These are phyloP conservation scores for Teleogryllus occipitalis DNA, from an alignment of 1,140 invertebrate species.

Conservation along the genomic window DNA sequence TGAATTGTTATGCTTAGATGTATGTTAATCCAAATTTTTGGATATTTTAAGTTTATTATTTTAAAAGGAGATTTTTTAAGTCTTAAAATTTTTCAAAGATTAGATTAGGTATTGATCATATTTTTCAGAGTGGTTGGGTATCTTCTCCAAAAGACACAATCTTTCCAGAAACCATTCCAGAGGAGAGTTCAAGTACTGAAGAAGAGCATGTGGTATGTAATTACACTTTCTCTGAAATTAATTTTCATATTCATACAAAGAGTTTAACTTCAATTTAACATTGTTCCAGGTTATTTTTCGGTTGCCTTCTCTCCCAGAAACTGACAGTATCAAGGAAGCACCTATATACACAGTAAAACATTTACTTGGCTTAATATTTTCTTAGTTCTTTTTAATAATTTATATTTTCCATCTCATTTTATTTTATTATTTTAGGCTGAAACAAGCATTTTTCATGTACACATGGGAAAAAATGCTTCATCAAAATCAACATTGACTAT, in stretches of 20 bases:
- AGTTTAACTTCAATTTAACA: neutral
- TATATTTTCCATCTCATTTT: neutral
- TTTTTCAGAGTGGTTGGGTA: constrained; percentile 44
- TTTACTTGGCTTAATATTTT: constrained; percentile 9
- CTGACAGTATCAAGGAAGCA: constrained; percentile 46
- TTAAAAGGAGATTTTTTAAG: too few species aligned
- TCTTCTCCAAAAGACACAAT: constrained; percentile 77
- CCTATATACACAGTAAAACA: constrained; percentile 55
- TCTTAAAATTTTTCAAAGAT: too few species aligned
- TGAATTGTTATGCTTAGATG: too few species aligned
- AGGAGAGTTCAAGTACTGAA: constrained; percentile 83
- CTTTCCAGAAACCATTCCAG: constrained; percentile 84
- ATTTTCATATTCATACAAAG: neutral
- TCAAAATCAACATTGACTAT: constrained; percentile 40
- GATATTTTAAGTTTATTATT: too few species aligned
- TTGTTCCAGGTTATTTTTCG: constrained; percentile 60
- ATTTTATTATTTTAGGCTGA: constrained; percentile 37
- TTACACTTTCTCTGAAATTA: neutral
- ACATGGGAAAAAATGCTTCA: constrained; percentile 41
- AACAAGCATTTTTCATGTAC: constrained; percentile 49
- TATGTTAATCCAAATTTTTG: too few species aligned
- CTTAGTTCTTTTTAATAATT: constrained; percentile 21
- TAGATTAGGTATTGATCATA: too few species aligned
- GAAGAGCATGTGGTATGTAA: constrained; percentile 72
- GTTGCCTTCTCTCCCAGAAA: constrained; percentile 59